phyloP scores from a whole-genome alignment of 2,888 invertebrate species.

The Drosophila melanocephala region DNA sequence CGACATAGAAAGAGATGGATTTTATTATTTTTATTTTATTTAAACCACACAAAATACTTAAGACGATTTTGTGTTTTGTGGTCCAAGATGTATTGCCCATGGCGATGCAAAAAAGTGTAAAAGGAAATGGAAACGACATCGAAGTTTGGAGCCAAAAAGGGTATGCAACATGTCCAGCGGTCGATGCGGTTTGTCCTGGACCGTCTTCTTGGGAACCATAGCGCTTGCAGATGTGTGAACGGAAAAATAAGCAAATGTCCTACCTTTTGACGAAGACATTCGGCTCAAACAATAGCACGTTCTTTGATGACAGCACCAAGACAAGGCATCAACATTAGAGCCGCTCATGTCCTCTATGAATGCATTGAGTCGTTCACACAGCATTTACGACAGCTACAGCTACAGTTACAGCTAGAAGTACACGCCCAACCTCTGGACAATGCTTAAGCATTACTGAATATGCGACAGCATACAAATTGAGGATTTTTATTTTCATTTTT shows the following conservation, averaged over 20 bases:
- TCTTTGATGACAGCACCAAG: constrained; percentile 61
- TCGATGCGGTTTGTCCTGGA: constrained; percentile 53
- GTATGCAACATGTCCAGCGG: constrained; percentile 78
- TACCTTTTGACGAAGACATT: constrained; percentile 74
- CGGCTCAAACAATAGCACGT: constrained; percentile 69
- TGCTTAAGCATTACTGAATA: constrained; percentile 71
- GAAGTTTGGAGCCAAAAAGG: constrained; percentile 66
- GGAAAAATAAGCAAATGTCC: constrained; percentile 72
- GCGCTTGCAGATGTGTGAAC: constrained; percentile 56
- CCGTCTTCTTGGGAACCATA: constrained; percentile 32
- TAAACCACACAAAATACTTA: constrained; percentile 81
- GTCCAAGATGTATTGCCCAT: constrained; percentile 78
- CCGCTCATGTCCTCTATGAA: constrained; percentile 68
- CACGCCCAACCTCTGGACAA: constrained; percentile 50
- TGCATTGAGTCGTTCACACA: constrained; percentile 52
- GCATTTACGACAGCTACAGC: constrained; percentile 62
- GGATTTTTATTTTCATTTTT: constrained; percentile 77
- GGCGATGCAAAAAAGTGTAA: constrained; percentile 71
- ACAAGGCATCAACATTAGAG: constrained; percentile 72
- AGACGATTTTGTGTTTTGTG: constrained; percentile 81
- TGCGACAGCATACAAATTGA: constrained; percentile 81
- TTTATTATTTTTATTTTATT: constrained; percentile 80
- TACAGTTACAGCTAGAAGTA: constrained; percentile 9
- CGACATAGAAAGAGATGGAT: constrained; percentile 43
- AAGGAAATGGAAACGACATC: constrained; percentile 65